Base-by-base conservation (phyloP, 2,888 invertebrate species). In the Drosophila testacea region DNA sequence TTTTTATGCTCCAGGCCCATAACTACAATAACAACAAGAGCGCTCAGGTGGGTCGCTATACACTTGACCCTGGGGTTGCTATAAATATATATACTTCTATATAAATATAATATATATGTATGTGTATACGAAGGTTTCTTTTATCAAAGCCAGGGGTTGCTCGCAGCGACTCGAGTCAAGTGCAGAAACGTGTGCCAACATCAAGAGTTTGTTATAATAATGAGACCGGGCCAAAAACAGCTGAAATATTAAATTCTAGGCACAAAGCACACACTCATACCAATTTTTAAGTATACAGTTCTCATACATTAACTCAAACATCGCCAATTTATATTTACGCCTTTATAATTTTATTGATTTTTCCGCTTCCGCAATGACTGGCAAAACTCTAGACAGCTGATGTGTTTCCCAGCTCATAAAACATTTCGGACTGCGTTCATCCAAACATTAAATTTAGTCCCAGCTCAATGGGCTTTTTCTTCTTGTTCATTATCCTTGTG, bases 321-420 rank as follows among this genome's bases (percentile, higher is more conserved):
- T 44, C 77, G 52, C 69, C 75, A 83, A 81, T 88, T 88, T 76
- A 69, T 76, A 74, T 89, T 82, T 73, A 82, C 78, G 89, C 85
- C 74, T 85, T 73, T 74, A 80, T 86, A 89, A 89, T 80, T 85
- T 89, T 85, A 85, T 85, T 82, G 85, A 85, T 85, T 85, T 87
- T 82, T 87, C 69, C 57, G 68, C 68, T 80, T 87, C 70, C 57
- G 68, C 68, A 50, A 62, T 73, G 76, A 70, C 79, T 71, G 67
- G 69, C 79, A 61, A 67, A 81, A 79, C 46, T 48, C 42, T 28
- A 60, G 70, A 60, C 89, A 85, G 83, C 87, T 85, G 84, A 81
- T 42, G 59, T 68, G 54, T 60, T 89, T 85, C 84, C 82, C 89
- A 85, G 57, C 55, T 44, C 56, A 63, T 66, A 52, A 74, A 69